phyloP scores from a whole-genome alignment of 2,113 vertebrate genomes.

The Steatornis caripensis region DNA sequence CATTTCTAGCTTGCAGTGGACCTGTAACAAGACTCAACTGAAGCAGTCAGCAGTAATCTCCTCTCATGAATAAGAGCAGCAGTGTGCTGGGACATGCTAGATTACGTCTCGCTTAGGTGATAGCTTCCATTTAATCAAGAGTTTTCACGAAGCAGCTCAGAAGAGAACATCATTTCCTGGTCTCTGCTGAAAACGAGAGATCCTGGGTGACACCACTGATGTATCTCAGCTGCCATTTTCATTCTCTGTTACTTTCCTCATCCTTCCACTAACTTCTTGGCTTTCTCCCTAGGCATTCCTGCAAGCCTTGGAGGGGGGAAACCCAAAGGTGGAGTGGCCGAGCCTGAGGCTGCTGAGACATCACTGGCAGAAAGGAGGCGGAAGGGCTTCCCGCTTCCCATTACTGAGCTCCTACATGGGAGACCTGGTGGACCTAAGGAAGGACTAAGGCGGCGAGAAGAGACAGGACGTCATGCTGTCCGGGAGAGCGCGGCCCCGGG shows the following conservation, averaged over 20 bases:
- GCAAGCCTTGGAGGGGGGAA: accelerated
- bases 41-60: neutral
- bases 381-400: neutral
- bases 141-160: neutral
- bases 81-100: neutral
- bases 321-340: neutral
- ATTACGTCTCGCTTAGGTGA: neutral
- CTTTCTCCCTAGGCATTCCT: neutral
- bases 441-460: neutral
- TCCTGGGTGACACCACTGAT: neutral
- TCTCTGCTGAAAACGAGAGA: neutral
- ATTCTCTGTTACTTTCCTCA: neutral
- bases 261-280: neutral
- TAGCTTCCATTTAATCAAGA: neutral
- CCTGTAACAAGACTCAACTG: neutral
- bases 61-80: neutral
- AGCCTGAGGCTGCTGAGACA: neutral
- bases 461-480: neutral
- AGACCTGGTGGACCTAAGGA: neutral
- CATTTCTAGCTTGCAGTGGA: neutral
- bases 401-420: neutral
- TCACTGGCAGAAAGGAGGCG: neutral
- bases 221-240: neutral
- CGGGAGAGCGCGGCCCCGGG: neutral
- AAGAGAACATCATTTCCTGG: neutral